Conservation (phyloP, 2,888 invertebrate species). For the Apodemia hepburni region DNA sequence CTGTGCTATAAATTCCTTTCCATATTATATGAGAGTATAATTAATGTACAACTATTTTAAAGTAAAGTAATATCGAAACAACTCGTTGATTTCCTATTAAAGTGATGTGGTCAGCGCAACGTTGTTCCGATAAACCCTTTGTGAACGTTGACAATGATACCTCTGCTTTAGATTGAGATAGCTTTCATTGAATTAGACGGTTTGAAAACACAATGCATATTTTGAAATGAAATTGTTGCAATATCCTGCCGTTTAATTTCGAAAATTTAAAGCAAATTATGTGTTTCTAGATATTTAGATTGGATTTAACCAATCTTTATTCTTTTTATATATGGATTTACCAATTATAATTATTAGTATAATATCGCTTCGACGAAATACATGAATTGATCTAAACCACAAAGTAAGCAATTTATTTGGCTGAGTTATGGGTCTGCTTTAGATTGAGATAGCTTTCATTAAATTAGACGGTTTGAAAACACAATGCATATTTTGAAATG, state of each 20-base stretch:
- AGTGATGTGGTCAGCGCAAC: slow-evolving; percentile 12
- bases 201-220: slow-evolving; percentile 15
- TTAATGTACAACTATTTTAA: background rate
- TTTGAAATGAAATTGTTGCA: slow-evolving; percentile 1
- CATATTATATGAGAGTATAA: background rate
- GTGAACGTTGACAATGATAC: slow-evolving; percentile 29
- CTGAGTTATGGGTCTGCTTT: no score
- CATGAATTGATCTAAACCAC: no score
- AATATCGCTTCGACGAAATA: no score
- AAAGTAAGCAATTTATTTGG: no score
- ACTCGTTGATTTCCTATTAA: slow-evolving; percentile 5
- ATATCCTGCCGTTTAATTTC: background rate
- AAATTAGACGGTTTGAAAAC: slow-evolving; percentile 16
- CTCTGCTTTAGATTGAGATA: slow-evolving; percentile 27
- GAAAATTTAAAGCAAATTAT: no score
- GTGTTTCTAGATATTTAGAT: no score
- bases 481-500: slow-evolving; percentile 1
- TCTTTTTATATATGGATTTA: no score
- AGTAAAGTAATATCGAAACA: slow-evolving; percentile 3
- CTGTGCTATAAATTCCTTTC: background rate
- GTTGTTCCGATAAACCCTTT: slow-evolving; percentile 29
- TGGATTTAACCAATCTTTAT: no score
- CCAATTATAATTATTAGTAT: no score
- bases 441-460: slow-evolving; percentile 27
- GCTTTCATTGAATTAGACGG: slow-evolving; percentile 19